phyloP scores from a whole-genome alignment of 2,113 vertebrate genomes.

The Proterorhinus semilunaris region DNA sequence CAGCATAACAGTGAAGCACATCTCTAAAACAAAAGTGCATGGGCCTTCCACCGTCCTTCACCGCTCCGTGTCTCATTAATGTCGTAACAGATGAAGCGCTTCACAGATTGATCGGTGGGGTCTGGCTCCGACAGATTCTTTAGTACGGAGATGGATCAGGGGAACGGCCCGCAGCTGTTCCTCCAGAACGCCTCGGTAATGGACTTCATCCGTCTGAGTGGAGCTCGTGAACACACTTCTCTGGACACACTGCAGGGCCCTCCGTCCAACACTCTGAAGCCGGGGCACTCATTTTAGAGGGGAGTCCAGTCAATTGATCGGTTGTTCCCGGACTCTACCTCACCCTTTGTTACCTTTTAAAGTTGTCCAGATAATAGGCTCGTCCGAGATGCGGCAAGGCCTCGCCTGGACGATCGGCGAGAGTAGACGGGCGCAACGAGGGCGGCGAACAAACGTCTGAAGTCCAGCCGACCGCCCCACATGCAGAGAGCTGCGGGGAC shows the following conservation, averaged over 20 bases:
- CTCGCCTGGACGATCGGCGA: no score
- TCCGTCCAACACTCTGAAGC: background rate
- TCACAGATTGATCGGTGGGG: background rate
- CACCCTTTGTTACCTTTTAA: background rate
- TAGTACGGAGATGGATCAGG: background rate
- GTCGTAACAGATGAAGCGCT: background rate
- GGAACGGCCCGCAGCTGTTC: background rate
- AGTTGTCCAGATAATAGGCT: background rate
- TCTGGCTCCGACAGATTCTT: conserved; percentile 1
- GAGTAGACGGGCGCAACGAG: no score
- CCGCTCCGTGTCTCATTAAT: background rate
- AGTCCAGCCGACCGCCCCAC: no score
- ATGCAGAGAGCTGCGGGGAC: no score
- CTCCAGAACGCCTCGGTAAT: conserved; percentile 1
- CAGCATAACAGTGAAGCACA: no score
- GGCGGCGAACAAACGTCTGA: no score
- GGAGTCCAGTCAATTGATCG: background rate
- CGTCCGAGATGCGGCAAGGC: no score
- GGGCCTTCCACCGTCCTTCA: background rate
- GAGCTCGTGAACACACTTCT: background rate
- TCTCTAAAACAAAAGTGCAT: background rate
- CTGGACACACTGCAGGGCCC: background rate
- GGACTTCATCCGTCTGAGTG: background rate
- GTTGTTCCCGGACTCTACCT: background rate
- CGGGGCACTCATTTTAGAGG: background rate